Base-by-base conservation (phyloP, 2,797 vertebrate species). In the Falco biarmicus region DNA sequence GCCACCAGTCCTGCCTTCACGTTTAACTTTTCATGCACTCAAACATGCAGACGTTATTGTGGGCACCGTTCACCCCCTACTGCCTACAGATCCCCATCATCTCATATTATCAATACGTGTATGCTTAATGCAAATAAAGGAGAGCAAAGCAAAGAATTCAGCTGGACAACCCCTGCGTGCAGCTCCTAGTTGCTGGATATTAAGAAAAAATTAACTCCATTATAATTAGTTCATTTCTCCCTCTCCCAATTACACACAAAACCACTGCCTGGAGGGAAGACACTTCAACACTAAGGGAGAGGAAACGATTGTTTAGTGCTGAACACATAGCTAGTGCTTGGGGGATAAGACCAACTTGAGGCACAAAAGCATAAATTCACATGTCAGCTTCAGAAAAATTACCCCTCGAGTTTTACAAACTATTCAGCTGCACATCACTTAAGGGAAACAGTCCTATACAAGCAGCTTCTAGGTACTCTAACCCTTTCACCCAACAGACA, bases 91-190 rank as follows among this genome's bases (percentile, higher is more conserved):
- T 11, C 15, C 17, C 45, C 66, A 45, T 24, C 63, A 79, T n/a
- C 32, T 51, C 29, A 0, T 4, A 29, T 14, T 48, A 34, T 13
- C 51, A 34, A 9, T 5, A 32, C 4, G 0, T 5, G 11, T 8
- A 21, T 4, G 26, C 41, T 74, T 70, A 53, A 74, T 77, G n/a
- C 64, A 68, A 82, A 69, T 8, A 70, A 54, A 39, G 28, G 13
- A 74, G 45, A 39, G 37, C 22, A 32, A 43, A 73, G 60, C 65
- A 29, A 14, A 61, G 29, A 89, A 53, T 32, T 69, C 77, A 87
- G 15, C 18, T 9, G 16, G 54, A 88, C 47, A 85, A 60, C 8
- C n/a, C 57, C 25, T 5, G 29, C 3, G n/a, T 11, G 37, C 59
- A 60, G 60, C 79, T 92, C 61, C 56, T 4, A 29, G 15, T 10